phyloP scores from a whole-genome alignment of 2,888 invertebrate species.

The Melipona bicolor region DNA sequence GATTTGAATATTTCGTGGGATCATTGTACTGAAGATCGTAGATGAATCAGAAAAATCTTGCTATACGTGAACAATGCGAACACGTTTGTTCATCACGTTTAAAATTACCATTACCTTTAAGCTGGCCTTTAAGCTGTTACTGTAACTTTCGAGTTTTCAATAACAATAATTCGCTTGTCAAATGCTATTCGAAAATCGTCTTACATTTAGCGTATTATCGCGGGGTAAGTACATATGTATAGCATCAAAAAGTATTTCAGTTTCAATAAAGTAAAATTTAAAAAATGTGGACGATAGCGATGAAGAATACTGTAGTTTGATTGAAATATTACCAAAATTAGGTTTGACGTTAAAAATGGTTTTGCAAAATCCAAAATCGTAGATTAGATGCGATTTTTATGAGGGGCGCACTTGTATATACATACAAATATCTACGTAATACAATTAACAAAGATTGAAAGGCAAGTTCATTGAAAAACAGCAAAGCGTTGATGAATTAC shows the following conservation, averaged over 20 bases:
- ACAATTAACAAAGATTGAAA: neutral
- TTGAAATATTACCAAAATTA: slow-evolving; percentile 50
- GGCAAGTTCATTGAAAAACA: slow-evolving; percentile 43
- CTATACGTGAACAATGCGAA: too few species aligned
- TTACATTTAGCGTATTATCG: neutral
- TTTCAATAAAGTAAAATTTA: neutral
- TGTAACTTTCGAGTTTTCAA: slow-evolving; percentile 19
- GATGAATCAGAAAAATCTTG: neutral
- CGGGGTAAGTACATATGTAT: neutral
- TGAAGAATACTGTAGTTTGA: slow-evolving; percentile 21
- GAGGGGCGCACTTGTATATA: slow-evolving; percentile 30
- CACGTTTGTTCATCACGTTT: slow-evolving; percentile 49
- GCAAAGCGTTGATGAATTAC: slow-evolving; percentile 28
- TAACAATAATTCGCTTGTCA: slow-evolving; percentile 14
- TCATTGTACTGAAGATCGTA: slow-evolving; percentile 36
- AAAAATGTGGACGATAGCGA: neutral
- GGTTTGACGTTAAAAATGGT: neutral
- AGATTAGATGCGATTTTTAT: slow-evolving; percentile 57
- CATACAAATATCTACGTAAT: neutral
- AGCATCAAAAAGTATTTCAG: neutral
- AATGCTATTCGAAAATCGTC: slow-evolving; percentile 2
- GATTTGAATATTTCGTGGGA: slow-evolving; percentile 1
- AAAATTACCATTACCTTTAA: slow-evolving; percentile 44
- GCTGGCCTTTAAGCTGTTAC: slow-evolving; percentile 6
- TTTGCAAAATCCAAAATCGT: slow-evolving; percentile 15